phyloP scores from a whole-genome alignment of 2,797 vertebrate species.

The Mallotus villosus region DNA sequence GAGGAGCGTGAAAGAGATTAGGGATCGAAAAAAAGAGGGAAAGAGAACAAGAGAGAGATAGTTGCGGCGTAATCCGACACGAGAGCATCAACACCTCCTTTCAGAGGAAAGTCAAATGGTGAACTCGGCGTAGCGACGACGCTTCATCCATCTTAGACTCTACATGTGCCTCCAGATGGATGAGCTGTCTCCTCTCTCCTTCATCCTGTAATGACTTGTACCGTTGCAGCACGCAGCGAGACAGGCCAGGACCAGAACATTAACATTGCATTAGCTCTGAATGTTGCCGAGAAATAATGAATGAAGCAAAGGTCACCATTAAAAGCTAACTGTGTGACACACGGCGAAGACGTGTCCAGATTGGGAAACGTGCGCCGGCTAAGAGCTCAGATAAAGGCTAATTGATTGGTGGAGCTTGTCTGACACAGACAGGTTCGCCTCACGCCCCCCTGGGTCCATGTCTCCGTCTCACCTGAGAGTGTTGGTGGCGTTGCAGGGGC shows the following conservation, averaged over 20 bases:
- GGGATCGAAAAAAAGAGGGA: conserved; percentile 30
- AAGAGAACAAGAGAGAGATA: conserved; percentile 33
- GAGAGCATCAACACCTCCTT: conserved; percentile 53
- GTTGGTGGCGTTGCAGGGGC: conserved; percentile 87
- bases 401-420: conserved; percentile 37
- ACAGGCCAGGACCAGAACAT: conserved; percentile 69
- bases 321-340: conserved; percentile 71
- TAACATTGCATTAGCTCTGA: conserved; percentile 77
- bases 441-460: conserved; percentile 1
- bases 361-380: conserved; percentile 62
- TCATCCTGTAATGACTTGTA: conserved; percentile 70
- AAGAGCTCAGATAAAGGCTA: conserved; percentile 46
- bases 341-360: conserved; percentile 65
- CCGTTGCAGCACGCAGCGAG: conserved; percentile 47
- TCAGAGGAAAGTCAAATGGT: conserved; percentile 52
- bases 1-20: background rate
- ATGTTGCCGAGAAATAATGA: conserved; percentile 74
- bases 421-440: conserved; percentile 19
- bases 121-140: conserved; percentile 46
- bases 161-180: conserved; percentile 59
- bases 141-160: conserved; percentile 57
- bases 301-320: conserved; percentile 75
- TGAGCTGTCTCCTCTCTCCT: conserved; percentile 67
- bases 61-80: conserved; percentile 23
- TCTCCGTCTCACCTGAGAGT: conserved; percentile 83